phyloP scores from a whole-genome alignment of 2,888 invertebrate species.

The Beris morrisii region DNA sequence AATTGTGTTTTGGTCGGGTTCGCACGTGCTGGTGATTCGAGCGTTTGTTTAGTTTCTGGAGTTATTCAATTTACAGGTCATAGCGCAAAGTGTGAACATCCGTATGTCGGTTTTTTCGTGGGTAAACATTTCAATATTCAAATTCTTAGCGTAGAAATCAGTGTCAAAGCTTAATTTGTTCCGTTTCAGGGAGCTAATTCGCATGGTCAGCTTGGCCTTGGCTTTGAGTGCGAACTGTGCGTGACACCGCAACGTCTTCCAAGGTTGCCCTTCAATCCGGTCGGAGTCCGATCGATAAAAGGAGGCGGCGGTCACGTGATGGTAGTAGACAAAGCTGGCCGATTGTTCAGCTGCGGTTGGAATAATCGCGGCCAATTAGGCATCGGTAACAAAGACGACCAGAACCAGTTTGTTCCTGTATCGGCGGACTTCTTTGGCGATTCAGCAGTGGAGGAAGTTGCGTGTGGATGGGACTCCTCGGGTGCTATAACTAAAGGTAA shows the following conservation, averaged over 20 bases:
- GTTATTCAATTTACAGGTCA: too few relatives aligned
- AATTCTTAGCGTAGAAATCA: not conserved
- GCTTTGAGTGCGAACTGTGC: conserved; percentile 67
- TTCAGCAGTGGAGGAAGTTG: conserved; percentile 66
- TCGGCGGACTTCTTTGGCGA: conserved; percentile 62
- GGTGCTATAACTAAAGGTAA: conserved; percentile 71
- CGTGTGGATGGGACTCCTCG: conserved; percentile 83
- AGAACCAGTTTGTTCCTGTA: conserved; percentile 55
- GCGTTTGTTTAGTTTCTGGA: too few relatives aligned
- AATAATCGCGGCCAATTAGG: conserved; percentile 76
- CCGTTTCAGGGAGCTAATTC: conserved; percentile 77
- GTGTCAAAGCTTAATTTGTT: not conserved
- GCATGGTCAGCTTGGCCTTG: conserved; percentile 77
- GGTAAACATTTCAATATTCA: conserved; percentile 10
- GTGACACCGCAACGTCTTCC: conserved; percentile 58
- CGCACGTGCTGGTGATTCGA: too few relatives aligned
- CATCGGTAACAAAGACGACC: conserved; percentile 47
- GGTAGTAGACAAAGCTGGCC: conserved; percentile 67
- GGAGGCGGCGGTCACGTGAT: conserved; percentile 81
- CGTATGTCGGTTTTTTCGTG: conserved; percentile 19
- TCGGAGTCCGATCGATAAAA: conserved; percentile 63
- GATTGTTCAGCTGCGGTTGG: conserved; percentile 76
- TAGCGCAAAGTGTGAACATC: not conserved
- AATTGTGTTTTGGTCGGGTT: too few relatives aligned
- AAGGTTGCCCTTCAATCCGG: conserved; percentile 47